phyloP scores from a whole-genome alignment of 2,888 invertebrate species.

The Scaptodrosophila latifasciaeformis region DNA sequence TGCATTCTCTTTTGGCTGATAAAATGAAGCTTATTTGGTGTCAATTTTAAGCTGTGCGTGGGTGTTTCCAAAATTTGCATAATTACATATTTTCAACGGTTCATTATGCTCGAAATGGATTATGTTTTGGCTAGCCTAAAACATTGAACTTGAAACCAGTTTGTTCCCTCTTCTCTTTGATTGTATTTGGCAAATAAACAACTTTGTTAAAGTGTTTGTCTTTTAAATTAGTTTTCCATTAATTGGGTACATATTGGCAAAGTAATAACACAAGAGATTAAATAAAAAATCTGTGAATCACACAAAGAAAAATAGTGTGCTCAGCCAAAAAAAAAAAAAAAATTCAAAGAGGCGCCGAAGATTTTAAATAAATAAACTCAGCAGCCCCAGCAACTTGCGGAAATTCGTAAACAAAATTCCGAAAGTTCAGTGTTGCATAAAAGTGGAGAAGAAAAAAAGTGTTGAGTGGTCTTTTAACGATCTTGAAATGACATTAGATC shows the following conservation, averaged over 20 bases:
- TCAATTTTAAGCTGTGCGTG: conserved; percentile 4
- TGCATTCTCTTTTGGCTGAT: background rate
- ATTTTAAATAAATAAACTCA: conserved; percentile 24
- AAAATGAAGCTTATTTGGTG: background rate
- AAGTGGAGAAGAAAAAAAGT: conserved; percentile 13
- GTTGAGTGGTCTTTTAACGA: too few species aligned
- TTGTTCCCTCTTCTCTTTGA: too few species aligned
- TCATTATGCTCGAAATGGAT: background rate
- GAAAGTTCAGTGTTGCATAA: conserved; percentile 23
- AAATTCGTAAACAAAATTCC: conserved; percentile 40
- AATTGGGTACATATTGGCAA: conserved; percentile 50
- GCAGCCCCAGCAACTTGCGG: conserved; percentile 19
- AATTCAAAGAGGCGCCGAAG: conserved; percentile 13
- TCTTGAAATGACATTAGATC: too few species aligned
- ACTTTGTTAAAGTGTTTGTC: conserved; percentile 45
- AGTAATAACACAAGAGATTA: conserved; percentile 46
- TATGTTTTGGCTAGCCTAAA: too few species aligned
- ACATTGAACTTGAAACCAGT: conserved; percentile 66
- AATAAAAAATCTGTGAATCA: too few species aligned
- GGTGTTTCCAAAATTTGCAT: conserved; percentile 19
- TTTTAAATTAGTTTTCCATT: conserved; percentile 52
- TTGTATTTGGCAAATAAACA: conserved; percentile 24
- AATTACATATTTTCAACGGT: conserved; percentile 9
- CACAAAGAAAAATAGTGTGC: too few species aligned
- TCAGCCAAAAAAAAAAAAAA: too few species aligned